Conservation (phyloP, 2,888 invertebrate species). For the Himalopsyche kuldschensis region DNA sequence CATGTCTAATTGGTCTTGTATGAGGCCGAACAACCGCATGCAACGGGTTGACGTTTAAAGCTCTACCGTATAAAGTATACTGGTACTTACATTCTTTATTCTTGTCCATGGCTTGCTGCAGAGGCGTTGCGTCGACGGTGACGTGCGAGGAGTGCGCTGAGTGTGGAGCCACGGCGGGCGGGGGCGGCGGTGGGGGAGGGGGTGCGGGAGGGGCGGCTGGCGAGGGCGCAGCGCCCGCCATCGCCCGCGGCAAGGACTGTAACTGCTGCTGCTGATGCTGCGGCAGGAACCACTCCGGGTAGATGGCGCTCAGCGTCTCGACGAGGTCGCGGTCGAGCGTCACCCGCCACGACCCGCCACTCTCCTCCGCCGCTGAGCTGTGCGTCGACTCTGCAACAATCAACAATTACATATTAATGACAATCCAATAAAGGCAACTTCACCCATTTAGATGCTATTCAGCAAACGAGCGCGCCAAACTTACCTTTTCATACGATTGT, state of each 20-base stretch:
- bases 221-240: constrained; percentile 57
- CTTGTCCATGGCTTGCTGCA: constrained; percentile 91
- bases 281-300: constrained; percentile 85
- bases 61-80: too few relatives aligned
- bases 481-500: too few relatives aligned
- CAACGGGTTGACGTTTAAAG: too few relatives aligned
- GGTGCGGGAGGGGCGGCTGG: constrained; percentile 46
- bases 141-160: constrained; percentile 60
- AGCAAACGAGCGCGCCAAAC: too few relatives aligned
- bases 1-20: too few relatives aligned
- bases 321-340: constrained; percentile 91
- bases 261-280: constrained; percentile 46
- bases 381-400: constrained; percentile 68
- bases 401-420: background rate
- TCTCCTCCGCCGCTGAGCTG: constrained; percentile 70
- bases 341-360: constrained; percentile 86
- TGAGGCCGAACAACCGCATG: too few relatives aligned
- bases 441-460: background rate
- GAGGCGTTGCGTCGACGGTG: constrained; percentile 90
- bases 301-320: constrained; percentile 88
- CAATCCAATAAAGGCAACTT: background rate
- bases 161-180: constrained; percentile 71
- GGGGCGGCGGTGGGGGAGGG: constrained; percentile 67
- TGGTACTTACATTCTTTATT: constrained; percentile 94
- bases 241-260: constrained; percentile 44